These are phyloP conservation scores for Myotis davidii DNA, from an alignment of 2,113 vertebrate genomes.

Conservation along the genomic window DNA sequence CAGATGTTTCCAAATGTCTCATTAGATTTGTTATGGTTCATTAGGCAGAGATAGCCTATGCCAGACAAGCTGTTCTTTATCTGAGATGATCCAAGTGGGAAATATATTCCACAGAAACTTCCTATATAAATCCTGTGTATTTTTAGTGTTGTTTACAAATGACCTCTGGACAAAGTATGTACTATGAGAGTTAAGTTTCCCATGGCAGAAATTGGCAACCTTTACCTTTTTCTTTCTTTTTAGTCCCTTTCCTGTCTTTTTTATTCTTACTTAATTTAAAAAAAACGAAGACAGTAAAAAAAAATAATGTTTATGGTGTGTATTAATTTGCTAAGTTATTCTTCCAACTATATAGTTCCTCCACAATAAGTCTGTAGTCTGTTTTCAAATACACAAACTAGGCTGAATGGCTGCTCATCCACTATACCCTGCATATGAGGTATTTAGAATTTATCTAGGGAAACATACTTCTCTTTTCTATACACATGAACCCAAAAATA, in stretches of 20 bases:
- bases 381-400: not conserved
- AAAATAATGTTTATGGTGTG: not conserved
- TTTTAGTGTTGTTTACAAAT: conserved; percentile 65
- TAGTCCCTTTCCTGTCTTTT: not conserved
- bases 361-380: not conserved
- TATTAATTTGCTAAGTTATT: conserved; percentile 4
- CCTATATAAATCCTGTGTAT: conserved; percentile 32
- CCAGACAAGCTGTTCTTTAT: conserved; percentile 47
- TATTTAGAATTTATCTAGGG: conserved; percentile 66
- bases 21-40: conserved; percentile 18
- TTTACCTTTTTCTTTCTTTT: not conserved
- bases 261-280: not conserved
- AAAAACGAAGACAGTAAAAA: not conserved
- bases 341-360: not conserved
- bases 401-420: not conserved
- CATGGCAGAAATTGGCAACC: not conserved
- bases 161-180: conserved; percentile 62
- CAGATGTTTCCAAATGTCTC: conserved; percentile 32
- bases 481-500: conserved; percentile 58
- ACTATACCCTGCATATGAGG: not conserved
- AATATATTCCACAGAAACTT: conserved; percentile 59
- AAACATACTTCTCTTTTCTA: conserved; percentile 49
- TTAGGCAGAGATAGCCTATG: not conserved
- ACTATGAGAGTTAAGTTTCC: conserved; percentile 42
- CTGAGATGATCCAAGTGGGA: conserved; percentile 13